These are phyloP conservation scores for Diachasma alloeum DNA, from an alignment of 1,140 invertebrate genomes.

Conservation along the genomic window DNA sequence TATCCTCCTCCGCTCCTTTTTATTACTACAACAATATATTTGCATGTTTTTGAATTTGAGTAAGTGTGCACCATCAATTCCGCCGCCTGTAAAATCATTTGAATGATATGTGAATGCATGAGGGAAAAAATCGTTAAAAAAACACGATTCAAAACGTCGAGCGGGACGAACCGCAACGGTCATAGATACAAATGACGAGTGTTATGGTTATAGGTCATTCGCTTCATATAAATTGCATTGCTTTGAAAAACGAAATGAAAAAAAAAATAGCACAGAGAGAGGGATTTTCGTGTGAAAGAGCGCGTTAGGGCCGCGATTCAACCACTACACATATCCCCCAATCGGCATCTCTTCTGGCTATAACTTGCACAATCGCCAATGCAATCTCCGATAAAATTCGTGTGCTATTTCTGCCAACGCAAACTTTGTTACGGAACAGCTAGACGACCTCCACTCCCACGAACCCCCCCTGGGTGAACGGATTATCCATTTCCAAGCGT, in stretches of 20 bases:
- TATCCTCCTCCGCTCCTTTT: neutral
- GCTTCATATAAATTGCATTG: conserved; percentile 6
- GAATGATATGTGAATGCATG: neutral
- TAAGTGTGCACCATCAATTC: neutral
- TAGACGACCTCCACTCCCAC: neutral
- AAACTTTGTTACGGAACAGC: conserved; percentile 17
- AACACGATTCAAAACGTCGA: neutral
- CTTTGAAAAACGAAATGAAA: neutral
- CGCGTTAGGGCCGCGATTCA: neutral
- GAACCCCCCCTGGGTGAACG: neutral
- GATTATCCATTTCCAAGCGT: neutral
- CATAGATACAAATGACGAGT: neutral
- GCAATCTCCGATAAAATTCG: conserved; percentile 23
- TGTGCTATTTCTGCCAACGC: conserved; percentile 7
- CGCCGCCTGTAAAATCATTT: neutral
- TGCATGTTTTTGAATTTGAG: neutral
- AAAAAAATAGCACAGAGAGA: neutral
- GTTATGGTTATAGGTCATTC: neutral
- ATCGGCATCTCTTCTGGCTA: neutral
- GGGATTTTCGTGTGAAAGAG: neutral
- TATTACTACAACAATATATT: neutral
- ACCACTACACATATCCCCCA: neutral
- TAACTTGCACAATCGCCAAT: conserved; percentile 24
- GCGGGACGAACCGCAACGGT: neutral
- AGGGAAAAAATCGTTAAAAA: neutral